Base-by-base conservation (phyloP, 2,113 vertebrate species). In the Saimiri boliviensis region DNA sequence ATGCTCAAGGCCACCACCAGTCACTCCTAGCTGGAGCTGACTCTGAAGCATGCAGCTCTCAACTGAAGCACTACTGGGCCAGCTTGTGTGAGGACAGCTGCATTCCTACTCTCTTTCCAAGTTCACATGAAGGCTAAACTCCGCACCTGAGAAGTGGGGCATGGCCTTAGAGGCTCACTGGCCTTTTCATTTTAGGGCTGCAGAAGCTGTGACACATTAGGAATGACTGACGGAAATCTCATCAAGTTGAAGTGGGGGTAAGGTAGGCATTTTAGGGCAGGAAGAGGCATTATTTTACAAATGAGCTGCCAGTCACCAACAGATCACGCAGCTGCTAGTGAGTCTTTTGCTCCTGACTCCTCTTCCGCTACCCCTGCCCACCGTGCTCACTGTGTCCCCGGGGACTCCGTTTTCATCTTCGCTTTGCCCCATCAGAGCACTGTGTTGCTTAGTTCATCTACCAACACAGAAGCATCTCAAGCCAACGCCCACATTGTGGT, bases 11-110 rank as follows among this genome's bases (percentile, higher is more conserved):
- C 37, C n/a, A 12, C 54, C 66, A 45, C 58, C 20, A 37, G 16
- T 20, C 16, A 56, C 6, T 42, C 32, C n/a, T 2, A 30, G 37
- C 58, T 7, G 49, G 35, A 47, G 27, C 58, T 77, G 27, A 32
- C n/a, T 32, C 35, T 30, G 54, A 25, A 30, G 3, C 27, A 37
- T 23, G 32, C 56, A 20, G 19, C 21, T 49, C 37, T n/a, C 40
- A 17, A 35, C 6, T 19, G 4, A 68, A 12, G 35, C 54, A 47
- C 4, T 25, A 23, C 9, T 3, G 37, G 25, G 42, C 89, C 91
- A 17, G 1, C 21, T 20, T 16, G 2, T 14, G 27, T 6, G 27
- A 42, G 3, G 7, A 42, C 0, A 52, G 56, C 5, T 76, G 1
- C 2, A 4, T 9, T 52, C 49, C 54, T 17, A 2, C n/a, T 17